Evolutionary conservation across 2,888 invertebrate genomes (phyloP).

Genomic region (Cerastis rubricosa): DNA sequence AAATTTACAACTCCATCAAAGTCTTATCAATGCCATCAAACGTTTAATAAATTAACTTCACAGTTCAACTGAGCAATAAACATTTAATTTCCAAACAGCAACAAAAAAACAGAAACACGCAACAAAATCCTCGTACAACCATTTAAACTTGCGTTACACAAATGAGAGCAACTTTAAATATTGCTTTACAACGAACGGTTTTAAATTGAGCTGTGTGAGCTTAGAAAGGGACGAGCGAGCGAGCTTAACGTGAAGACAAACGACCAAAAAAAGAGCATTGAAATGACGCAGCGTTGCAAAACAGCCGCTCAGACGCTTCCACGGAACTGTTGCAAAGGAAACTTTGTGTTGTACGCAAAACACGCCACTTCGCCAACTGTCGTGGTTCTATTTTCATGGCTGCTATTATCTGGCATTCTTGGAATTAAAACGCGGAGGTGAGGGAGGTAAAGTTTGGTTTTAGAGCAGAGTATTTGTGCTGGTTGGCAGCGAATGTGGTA

Average conservation of each 20-base stretch:
- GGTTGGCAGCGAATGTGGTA: neutral
- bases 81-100: neutral
- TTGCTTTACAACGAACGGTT: conserved; percentile 74
- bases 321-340: conserved; percentile 58
- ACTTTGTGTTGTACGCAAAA: conserved; percentile 53
- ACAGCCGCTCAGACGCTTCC: conserved; percentile 63
- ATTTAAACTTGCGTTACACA: conserved; percentile 72
- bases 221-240: conserved; percentile 69
- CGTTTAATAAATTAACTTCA: conserved; percentile 2
- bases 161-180: conserved; percentile 76
- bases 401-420: conserved; percentile 53
- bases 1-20: neutral
- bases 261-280: conserved; percentile 76
- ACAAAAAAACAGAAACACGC: conserved; percentile 23
- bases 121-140: conserved; percentile 54
- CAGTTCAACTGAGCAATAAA: conserved; percentile 18
- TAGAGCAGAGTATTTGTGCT: neutral
- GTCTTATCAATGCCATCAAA: neutral
- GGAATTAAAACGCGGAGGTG: conserved; percentile 52
- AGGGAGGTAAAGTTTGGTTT: conserved; percentile 20
- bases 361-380: conserved; percentile 38
- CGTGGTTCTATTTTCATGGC: conserved; percentile 45
- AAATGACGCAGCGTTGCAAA: conserved; percentile 71
- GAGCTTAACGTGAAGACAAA: conserved; percentile 77
- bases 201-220: conserved; percentile 78